Evolutionary conservation across 2,797 vertebrate species (phyloP), one percentile per base, ranked within the genome.

Genomic region (Meda fulgida): DNA sequence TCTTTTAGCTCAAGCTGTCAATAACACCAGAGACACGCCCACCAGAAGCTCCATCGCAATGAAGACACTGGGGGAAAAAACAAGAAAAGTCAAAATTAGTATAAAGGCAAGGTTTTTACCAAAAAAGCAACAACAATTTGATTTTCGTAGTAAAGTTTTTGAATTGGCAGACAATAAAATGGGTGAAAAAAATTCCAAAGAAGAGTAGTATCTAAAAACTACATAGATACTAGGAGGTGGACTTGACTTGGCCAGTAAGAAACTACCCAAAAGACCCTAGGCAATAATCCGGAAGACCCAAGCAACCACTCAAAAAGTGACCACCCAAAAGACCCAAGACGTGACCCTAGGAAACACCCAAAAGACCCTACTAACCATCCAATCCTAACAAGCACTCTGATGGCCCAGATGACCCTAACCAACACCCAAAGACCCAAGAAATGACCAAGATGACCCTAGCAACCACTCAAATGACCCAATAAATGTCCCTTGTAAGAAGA

Each of bases 41-140:
- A 51, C 21, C 43, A 7, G 60, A 83, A 48, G 72, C 19, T n/a
- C 72, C 89, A 88, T 89, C 58, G 18, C 82, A 85, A n/a, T 38
- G 26, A 51, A 69, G 43, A 81, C 3, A 19, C 34, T 19, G 58
- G 34, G 13, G 16, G 1, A 2, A 48, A 18, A 23, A 65, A 40
- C 29, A 5, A 48, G 31, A 53, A 48, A 81, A 70, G 16, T 26
- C 3, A 26, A 31, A 81, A 48, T 53, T n/a, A 36, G 29, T 9
- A 79, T 9, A 78, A 36, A 69, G 31, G 29, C 29, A 18, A 7
- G 13, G 1, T 1, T 23, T 23, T 55, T 23, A 29, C 5, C 26
- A 65, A 5, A 5, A 48, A 38, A 38, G 38, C 0, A 0, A 18
- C n/a, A 19, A 48, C 5, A 29, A 9, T 21, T 7, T 2, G 0